These are phyloP conservation scores for Oryctes rhinoceros DNA, from an alignment of 1,140 invertebrate species.

Conservation along the genomic window DNA sequence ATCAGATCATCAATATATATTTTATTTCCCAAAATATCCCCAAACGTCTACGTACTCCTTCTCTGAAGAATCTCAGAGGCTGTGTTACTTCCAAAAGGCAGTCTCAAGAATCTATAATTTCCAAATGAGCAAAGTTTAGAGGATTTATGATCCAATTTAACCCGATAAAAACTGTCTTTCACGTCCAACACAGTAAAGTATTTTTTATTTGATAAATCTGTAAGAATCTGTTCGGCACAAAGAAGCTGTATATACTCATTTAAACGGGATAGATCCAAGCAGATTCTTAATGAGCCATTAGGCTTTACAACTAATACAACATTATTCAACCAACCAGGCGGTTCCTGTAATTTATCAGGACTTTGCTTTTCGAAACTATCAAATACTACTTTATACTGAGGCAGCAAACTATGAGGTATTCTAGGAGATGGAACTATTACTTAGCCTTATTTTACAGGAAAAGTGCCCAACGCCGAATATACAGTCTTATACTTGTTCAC, in stretches of 20 bases:
- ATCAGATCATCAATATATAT: no score
- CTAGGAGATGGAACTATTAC: neutral
- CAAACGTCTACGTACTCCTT: no score
- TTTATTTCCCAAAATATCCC: no score
- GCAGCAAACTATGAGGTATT: slow-evolving; percentile 26
- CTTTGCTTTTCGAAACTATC: slow-evolving; percentile 26
- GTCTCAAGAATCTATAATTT: no score
- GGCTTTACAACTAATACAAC: neutral
- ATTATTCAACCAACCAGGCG: slow-evolving; percentile 23
- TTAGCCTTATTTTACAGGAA: neutral
- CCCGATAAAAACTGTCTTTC: neutral
- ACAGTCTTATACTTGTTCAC: slow-evolving; percentile 13
- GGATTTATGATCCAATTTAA: no score
- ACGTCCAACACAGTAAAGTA: neutral
- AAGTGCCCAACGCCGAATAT: neutral
- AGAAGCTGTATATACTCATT: slow-evolving; percentile 8
- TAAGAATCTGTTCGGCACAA: no score
- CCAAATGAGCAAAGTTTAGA: slow-evolving; percentile 17
- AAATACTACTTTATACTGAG: no score
- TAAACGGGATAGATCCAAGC: neutral
- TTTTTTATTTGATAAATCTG: slow-evolving; percentile 15
- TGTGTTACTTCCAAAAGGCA: no score
- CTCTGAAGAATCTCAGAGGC: no score
- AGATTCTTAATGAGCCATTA: neutral
- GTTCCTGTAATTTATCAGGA: neutral